Conservation (phyloP, 1,140 invertebrate genomes). For the Bilobella aurantiaca region DNA sequence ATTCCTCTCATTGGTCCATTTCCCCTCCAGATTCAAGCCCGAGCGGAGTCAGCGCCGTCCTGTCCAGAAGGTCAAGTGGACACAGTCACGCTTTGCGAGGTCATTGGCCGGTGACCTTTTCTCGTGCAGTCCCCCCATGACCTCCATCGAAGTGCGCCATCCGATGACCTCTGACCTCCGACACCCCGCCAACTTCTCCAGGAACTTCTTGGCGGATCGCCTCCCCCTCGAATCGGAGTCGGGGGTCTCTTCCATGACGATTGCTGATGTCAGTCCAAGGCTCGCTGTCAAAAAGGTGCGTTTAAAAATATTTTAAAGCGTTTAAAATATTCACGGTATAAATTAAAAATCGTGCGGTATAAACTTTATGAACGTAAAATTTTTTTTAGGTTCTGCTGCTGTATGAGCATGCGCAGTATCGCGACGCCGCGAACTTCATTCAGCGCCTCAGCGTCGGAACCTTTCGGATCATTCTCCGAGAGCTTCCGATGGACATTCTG, state of each 20-base stretch:
- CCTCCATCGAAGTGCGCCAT: neutral
- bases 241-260: constrained; percentile 45
- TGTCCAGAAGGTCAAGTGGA: constrained; percentile 28
- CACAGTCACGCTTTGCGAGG: neutral
- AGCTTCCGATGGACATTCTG: constrained; percentile 73
- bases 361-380: neutral
- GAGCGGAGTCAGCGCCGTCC: constrained; percentile 21
- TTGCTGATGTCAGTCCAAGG: constrained; percentile 57
- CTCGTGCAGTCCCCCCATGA: constrained; percentile 12
- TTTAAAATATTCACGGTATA: neutral
- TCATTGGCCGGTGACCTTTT: constrained; percentile 28
- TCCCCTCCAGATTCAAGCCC: constrained; percentile 12
- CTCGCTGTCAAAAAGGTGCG: constrained; percentile 53
- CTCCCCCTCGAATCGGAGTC: constrained; percentile 37
- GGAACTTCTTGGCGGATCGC: constrained; percentile 11
- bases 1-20: neutral
- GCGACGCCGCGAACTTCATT: constrained; percentile 66
- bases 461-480: constrained; percentile 40
- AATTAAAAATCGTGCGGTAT: no score
- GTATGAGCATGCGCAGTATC: constrained; percentile 64
- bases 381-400: constrained; percentile 50
- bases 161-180: neutral
- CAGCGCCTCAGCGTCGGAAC: constrained; percentile 60
- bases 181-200: neutral
- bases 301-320: neutral